Percentiles rank a stretch among this genome's conserved stretches.
Conservation (phyloP, 2,113 vertebrate genomes). For the Dromiciops gliroides region DNA sequence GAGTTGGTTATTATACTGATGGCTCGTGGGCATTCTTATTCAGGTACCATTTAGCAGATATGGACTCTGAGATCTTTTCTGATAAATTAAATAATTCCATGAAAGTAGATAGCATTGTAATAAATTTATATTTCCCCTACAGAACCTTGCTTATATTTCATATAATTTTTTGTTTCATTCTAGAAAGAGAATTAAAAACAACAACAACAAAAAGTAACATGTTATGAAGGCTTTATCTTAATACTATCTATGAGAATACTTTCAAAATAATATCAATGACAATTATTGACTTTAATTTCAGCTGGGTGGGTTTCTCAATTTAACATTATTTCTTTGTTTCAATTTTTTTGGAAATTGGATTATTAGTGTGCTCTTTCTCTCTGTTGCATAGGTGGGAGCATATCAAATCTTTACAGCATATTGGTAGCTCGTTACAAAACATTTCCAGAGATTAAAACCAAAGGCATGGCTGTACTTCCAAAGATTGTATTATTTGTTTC, state of each 20-base stretch:
- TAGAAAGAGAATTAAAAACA: not conserved
- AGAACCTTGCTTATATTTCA: not conserved
- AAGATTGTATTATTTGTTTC: slow-evolving; percentile 84
- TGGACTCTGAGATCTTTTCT: not conserved
- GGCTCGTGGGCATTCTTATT: not conserved
- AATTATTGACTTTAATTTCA: slow-evolving; percentile 28
- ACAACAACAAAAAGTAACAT: not conserved
- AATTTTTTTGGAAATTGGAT: slow-evolving; percentile 6
- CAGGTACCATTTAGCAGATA: not conserved
- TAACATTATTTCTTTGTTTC: not conserved
- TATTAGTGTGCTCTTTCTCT: not conserved
- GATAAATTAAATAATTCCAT: not conserved
- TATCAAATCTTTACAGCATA: slow-evolving; percentile 85
- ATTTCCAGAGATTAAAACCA: slow-evolving; percentile 84
- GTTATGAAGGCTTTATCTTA: not conserved
- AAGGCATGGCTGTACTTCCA: slow-evolving; percentile 79
- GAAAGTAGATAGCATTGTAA: not conserved
- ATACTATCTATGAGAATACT: not conserved
- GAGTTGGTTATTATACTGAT: not conserved
- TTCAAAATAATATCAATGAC: slow-evolving; percentile 4
- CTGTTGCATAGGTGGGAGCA: slow-evolving; percentile 78
- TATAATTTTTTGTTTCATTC: not conserved
- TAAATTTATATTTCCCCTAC: not conserved
- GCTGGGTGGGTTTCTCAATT: slow-evolving; percentile 7
- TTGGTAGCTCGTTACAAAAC: slow-evolving; percentile 81